A percentile compares a stretch with the other conserved stretches of the same genome.
Conservation (phyloP, 2,797 vertebrate genomes). For the Enteromius treurensis region DNA sequence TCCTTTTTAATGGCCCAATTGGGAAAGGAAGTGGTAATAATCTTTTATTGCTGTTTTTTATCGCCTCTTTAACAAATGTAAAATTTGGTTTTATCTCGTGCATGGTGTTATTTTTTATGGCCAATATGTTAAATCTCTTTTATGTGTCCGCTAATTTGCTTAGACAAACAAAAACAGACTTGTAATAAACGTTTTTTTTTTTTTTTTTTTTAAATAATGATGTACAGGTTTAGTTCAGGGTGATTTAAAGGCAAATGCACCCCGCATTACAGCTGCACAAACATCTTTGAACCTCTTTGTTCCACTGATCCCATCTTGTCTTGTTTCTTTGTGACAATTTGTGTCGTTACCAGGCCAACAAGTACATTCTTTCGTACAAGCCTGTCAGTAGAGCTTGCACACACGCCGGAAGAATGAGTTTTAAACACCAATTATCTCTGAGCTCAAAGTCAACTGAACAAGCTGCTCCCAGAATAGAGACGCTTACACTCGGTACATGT, state of each 20-base stretch:
- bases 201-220: background rate
- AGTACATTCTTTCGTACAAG: background rate
- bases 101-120: background rate
- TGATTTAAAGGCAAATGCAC: background rate
- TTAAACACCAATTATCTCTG: slow-evolving; percentile 45
- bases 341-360: slow-evolving; percentile 9
- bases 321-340: slow-evolving; percentile 8
- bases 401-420: slow-evolving; percentile 11
- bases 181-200: no score
- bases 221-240: background rate
- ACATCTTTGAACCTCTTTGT: background rate
- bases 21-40: background rate
- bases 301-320: slow-evolving; percentile 8
- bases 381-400: slow-evolving; percentile 6
- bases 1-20: background rate
- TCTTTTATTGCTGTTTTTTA: background rate
- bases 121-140: background rate
- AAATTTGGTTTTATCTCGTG: background rate
- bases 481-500: background rate
- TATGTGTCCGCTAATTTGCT: background rate
- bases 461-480: slow-evolving; percentile 2
- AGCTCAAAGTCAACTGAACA: slow-evolving; percentile 37
- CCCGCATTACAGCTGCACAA: background rate
- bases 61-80: background rate
- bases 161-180: background rate